Conservation (phyloP, 2,797 vertebrate species). For the Rhynchotus rufescens region DNA sequence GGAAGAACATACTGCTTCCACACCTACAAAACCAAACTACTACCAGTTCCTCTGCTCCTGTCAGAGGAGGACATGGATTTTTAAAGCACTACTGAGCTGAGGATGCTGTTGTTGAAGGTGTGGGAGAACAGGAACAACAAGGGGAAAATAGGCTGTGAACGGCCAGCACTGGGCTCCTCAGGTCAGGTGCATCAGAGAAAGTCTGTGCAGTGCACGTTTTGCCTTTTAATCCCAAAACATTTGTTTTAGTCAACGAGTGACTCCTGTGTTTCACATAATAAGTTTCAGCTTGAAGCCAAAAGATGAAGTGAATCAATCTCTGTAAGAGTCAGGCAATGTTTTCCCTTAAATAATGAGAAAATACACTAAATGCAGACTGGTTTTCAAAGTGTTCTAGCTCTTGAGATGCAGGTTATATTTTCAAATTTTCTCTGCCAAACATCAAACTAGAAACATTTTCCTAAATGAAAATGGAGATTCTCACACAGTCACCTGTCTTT, state of each 20-base stretch:
- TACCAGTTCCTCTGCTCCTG: neutral
- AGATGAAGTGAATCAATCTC: neutral
- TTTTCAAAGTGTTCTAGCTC: neutral
- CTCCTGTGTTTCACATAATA: neutral
- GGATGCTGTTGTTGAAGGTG: neutral
- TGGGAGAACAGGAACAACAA: neutral
- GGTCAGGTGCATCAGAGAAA: neutral
- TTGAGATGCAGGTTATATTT: neutral
- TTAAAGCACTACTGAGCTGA: neutral
- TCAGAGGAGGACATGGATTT: neutral
- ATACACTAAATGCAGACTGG: neutral
- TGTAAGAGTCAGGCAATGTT: neutral
- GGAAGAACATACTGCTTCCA: neutral
- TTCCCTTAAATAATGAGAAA: neutral
- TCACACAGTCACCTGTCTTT: neutral
- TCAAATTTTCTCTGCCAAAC: neutral
- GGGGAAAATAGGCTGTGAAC: neutral
- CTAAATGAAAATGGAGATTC: conserved; percentile 26
- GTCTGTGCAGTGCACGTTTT: neutral
- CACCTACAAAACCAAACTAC: neutral
- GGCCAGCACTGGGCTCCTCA: no score
- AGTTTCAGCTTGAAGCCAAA: neutral
- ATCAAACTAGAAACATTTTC: neutral
- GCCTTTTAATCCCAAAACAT: no score
- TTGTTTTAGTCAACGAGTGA: no score